Evolutionary conservation across 2,797 vertebrate species (phyloP), one percentile per base, ranked within the genome.

Genomic region (Silurus lanzhouensis): DNA sequence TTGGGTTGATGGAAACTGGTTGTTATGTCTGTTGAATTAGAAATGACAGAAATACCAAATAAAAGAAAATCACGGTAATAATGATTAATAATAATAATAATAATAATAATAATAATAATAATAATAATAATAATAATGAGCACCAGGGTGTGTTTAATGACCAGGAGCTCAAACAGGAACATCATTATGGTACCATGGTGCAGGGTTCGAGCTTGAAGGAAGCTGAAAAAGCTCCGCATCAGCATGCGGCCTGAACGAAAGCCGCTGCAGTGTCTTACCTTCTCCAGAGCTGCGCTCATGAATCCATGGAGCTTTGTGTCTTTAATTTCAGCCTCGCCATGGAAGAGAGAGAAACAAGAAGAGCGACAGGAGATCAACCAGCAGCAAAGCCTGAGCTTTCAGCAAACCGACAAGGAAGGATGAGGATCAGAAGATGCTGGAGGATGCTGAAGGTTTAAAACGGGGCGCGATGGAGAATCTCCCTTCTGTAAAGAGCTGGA

Each of bases 251-350:
- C 80, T 60, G 63, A 60, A 17, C 60, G 5, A 19, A 15, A 58
- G 55, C 20, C 17, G 58, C 64, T 79, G 66, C 83, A 67, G 55
- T 70, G 22, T 55, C 67, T 89, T 82, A 89, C 88, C 88, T 63
- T 63, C 14, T 64, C 55, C 85, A 84, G 78, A 22, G 71, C 66
- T 58, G 67, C 72, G 25, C 75, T 31, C 66, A 67, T 82, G 85
- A 83, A 88, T 88, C 85, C 48, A 85, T 89, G 90, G 87, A 90
- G 91, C 91, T 92, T 90, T 88, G 90, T 85, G 90, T 89, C 92
- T 90, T 88, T 66, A 85, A 89, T 94, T 93, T 93, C 91, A 93
- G 93, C 83, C 90, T 87, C 48, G 70, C 89, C 88, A 87, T 88
- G 85, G 44, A 83, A 86, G n/a, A n/a, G 5, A 64, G 25, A 27